Percentiles rank a stretch among this genome's conserved stretches.
Conservation (phyloP, 23 tunicate genomes). For the Trididemnum miniatum region DNA sequence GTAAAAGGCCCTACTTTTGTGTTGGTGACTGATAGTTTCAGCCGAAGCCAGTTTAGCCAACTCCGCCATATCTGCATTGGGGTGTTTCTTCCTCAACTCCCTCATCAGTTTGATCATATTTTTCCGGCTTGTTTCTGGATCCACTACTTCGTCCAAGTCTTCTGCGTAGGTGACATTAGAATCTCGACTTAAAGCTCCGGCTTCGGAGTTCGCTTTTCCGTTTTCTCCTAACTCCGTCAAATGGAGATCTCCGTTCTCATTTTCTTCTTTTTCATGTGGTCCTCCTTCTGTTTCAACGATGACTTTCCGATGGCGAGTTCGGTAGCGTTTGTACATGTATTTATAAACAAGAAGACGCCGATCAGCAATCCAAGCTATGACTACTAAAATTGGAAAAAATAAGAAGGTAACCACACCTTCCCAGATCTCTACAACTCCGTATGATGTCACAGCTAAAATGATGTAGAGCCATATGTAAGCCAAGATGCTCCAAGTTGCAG, state of each 20-base stretch:
- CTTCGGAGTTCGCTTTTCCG: conserved; percentile 15
- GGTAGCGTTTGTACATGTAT: conserved; percentile 89
- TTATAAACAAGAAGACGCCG: conserved; percentile 94
- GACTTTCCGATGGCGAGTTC: conserved; percentile 51
- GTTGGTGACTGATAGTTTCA: conserved; percentile 81
- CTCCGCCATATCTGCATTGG: conserved; percentile 91
- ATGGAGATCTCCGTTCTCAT: conserved; percentile 11
- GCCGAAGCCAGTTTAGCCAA: conserved; percentile 70
- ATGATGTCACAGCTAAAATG: conserved; percentile 70
- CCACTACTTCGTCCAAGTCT: conserved; percentile 37
- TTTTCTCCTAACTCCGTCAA: conserved; percentile 65
- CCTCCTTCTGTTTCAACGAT: conserved; percentile 79
- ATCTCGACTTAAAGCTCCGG: conserved; percentile 10
- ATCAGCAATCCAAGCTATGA: conserved; percentile 97
- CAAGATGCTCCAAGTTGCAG: conserved; percentile 93
- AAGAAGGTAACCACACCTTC: conserved; percentile 93
- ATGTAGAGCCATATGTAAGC: conserved; percentile 97
- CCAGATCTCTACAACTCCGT: conserved; percentile 86
- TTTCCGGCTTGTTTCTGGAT: conserved; percentile 73
- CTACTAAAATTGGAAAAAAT: conserved; percentile 90
- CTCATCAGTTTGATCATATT: conserved; percentile 84
- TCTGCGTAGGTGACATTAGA: background rate
- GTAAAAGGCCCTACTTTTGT: conserved; percentile 94
- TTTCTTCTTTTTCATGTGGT: conserved; percentile 34
- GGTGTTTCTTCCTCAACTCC: conserved; percentile 76